Evolutionary conservation across 92 coral and sea anemone genomes (phyloP), one percentile per base, ranked within the genome.

Genomic region (Anthopleura xanthogrammica): DNA sequence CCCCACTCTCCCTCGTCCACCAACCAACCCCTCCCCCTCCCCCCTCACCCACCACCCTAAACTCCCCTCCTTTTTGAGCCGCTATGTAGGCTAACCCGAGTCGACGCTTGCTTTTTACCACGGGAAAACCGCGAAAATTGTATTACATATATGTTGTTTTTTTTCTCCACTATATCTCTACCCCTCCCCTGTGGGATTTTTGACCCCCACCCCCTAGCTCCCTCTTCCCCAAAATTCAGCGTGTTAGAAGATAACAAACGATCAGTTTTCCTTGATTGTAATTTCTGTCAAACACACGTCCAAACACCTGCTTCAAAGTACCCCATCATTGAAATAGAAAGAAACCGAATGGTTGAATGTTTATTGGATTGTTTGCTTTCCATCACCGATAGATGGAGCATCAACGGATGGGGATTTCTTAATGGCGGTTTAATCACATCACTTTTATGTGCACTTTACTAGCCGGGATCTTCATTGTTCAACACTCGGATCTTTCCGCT

Each of bases 361-460:
- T 68, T 68, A 36, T 68, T 68, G 41, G 29, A 8, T 12, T 68
- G 74, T 29, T 68, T 29, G 36, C 29, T 68, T 68, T 68, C 36
- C 36, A 20, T 62, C 29, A 23, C 70, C 70, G 70, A 62, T 62
- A 62, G 74, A 68, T 68, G 74, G 42, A 12, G 74, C 43, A 68
- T 68, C 74, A 29, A 29, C 42, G 74, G 74, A 68, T 68, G 74
- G 74, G 24, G 74, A 62, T 68, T 29, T 11, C 74, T 65, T 29
- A 68, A 68, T 68, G 74, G 46, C 7, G 19, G 16, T 68, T 68
- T 68, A 68, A 29, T 68, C 16, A 36, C 74, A 11, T 68, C 19
- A 1, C 46, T 12, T 68, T 68, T 29, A 68, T 68, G 46, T 68
- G 74, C 74, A 68, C 74, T 68, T 68, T 23, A 68, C 42, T 12